Conservation (phyloP, 2,888 invertebrate genomes). For the Drosophila yooni region DNA sequence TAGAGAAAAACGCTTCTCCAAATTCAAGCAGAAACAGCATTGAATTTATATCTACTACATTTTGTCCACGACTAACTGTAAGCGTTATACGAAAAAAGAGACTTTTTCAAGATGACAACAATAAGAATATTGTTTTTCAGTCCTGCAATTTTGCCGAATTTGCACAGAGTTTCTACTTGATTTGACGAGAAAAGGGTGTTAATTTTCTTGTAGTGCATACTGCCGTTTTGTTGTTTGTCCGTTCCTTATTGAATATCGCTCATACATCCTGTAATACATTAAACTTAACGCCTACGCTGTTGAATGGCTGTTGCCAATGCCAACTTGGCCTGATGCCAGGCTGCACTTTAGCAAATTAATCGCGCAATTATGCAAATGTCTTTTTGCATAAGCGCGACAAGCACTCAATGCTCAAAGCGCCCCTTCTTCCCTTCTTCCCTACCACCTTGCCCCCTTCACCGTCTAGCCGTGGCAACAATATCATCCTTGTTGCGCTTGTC, state of each 20-base stretch:
- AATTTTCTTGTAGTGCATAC: neutral
- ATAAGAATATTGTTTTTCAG: neutral
- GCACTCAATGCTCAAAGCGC: slow-evolving; percentile 57
- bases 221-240: neutral
- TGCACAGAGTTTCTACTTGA: neutral
- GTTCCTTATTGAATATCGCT: slow-evolving; percentile 55
- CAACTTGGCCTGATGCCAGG: slow-evolving; percentile 44
- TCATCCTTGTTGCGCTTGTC: slow-evolving; percentile 31
- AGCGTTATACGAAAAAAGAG: neutral
- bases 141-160: neutral
- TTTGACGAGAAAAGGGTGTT: neutral
- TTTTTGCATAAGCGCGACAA: slow-evolving; percentile 69
- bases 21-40: neutral
- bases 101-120: neutral
- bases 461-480: slow-evolving; percentile 40
- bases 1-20: neutral
- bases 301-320: slow-evolving; percentile 13
- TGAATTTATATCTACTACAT: neutral
- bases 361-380: slow-evolving; percentile 80
- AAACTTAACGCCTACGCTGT: slow-evolving; percentile 30
- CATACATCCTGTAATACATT: slow-evolving; percentile 52
- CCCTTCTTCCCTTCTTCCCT: neutral
- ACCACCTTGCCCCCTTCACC: neutral
- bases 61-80: neutral
- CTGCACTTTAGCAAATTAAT: slow-evolving; percentile 78